These are phyloP conservation scores for Beris chalybata DNA, from an alignment of 2,888 invertebrate genomes.

Conservation along the genomic window DNA sequence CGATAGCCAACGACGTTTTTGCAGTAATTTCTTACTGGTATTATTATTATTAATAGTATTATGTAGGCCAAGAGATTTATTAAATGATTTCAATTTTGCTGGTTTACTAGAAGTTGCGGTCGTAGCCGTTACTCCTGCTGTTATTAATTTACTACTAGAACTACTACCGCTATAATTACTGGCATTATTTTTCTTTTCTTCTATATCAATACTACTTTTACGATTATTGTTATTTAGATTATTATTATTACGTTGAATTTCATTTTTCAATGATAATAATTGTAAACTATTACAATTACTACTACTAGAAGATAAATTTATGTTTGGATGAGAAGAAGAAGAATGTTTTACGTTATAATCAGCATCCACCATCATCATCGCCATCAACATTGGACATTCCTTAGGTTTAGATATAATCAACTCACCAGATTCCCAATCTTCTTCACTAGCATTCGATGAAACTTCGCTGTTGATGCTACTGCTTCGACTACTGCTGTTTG, in stretches of 20 bases:
- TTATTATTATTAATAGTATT: slow-evolving; percentile 34
- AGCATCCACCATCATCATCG: slow-evolving; percentile 28
- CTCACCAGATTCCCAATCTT: slow-evolving; percentile 58
- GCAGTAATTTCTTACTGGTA: slow-evolving; percentile 33
- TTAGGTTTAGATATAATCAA: slow-evolving; percentile 41
- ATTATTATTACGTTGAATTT: slow-evolving; percentile 19
- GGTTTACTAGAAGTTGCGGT: slow-evolving; percentile 10
- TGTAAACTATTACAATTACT: slow-evolving; percentile 22
- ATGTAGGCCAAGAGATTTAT: slow-evolving; percentile 26
- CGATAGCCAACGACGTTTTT: slow-evolving; percentile 38
- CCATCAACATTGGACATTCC: slow-evolving; percentile 21
- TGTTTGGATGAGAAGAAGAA: slow-evolving; percentile 19
- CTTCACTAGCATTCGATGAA: slow-evolving; percentile 43
- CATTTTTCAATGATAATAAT: too few species aligned
- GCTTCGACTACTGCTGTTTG: slow-evolving; percentile 38
- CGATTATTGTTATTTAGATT: slow-evolving; percentile 28
- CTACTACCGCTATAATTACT: slow-evolving; percentile 40
- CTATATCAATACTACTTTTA: slow-evolving; percentile 26
- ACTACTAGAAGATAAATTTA: slow-evolving; percentile 26
- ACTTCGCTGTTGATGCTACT: slow-evolving; percentile 42
- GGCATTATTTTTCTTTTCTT: slow-evolving; percentile 26
- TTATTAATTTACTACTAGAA: slow-evolving; percentile 41
- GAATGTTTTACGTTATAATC: slow-evolving; percentile 20
- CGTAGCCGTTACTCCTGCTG: slow-evolving; percentile 33
- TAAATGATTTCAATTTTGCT: slow-evolving; percentile 20